Evolutionary conservation across 2,888 invertebrate species (phyloP).

Genomic region (Cetonia aurata): DNA sequence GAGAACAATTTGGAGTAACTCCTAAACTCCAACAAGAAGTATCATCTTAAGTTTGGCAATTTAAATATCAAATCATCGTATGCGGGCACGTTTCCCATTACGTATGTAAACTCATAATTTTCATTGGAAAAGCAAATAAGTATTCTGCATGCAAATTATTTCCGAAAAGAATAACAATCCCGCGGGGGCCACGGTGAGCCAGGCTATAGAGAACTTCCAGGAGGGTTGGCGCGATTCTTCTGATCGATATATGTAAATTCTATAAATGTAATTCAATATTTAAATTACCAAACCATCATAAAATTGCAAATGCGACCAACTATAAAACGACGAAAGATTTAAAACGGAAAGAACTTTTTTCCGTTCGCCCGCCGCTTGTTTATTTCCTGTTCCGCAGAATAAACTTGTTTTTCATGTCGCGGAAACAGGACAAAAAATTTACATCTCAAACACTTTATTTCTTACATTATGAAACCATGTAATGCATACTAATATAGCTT

Average conservation of each 20-base stretch:
- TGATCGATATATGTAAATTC: constrained; percentile 41
- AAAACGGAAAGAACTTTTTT: constrained; percentile 62
- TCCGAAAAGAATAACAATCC: constrained; percentile 26
- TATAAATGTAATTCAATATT: constrained; percentile 46
- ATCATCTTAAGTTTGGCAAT: too few species aligned
- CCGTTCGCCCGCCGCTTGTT: constrained; percentile 58
- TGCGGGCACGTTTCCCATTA: too few species aligned
- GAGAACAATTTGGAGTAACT: too few species aligned
- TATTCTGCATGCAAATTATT: constrained; percentile 24
- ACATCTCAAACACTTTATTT: constrained; percentile 59
- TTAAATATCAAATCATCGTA: too few species aligned
- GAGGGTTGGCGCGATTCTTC: neutral
- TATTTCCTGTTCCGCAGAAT: constrained; percentile 59
- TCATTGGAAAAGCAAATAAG: constrained; percentile 20
- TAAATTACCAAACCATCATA: constrained; percentile 44
- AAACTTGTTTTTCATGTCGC: constrained; percentile 61
- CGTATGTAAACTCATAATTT: neutral
- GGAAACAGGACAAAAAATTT: constrained; percentile 59
- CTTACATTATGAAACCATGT: constrained; percentile 52
- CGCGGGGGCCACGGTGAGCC: neutral
- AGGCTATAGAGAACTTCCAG: neutral
- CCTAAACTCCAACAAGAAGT: too few species aligned
- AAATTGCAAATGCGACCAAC: constrained; percentile 55
- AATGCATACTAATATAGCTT: constrained; percentile 51
- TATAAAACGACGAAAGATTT: constrained; percentile 61